Evolutionary conservation across 2,888 invertebrate genomes (phyloP).

Genomic region (Molanna angustata): DNA sequence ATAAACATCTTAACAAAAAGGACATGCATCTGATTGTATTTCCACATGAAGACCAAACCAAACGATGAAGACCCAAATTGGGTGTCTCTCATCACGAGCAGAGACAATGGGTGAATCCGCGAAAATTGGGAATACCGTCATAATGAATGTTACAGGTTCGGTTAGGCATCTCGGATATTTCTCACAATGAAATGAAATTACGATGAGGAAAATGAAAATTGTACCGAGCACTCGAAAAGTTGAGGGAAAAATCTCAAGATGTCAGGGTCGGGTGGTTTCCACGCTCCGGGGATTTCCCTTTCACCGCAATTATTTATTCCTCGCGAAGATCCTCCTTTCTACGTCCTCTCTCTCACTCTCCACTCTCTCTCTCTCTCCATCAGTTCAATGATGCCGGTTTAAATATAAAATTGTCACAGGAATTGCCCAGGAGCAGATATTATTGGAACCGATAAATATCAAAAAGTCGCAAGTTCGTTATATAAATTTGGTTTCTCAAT

Average conservation of each 20-base stretch:
- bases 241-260: slow-evolving; percentile 23
- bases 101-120: no score
- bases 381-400: slow-evolving; percentile 14
- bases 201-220: slow-evolving; percentile 16
- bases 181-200: slow-evolving; percentile 24
- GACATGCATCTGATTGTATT: no score
- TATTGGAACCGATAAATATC: no score
- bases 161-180: slow-evolving; percentile 16
- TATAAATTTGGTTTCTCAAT: no score
- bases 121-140: no score
- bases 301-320: slow-evolving; percentile 29
- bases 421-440: no score
- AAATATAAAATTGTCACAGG: slow-evolving; percentile 25
- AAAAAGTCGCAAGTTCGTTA: no score
- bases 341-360: slow-evolving; percentile 7
- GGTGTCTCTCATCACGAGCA: no score
- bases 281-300: slow-evolving; percentile 22
- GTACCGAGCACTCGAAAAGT: slow-evolving; percentile 22
- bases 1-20: no score
- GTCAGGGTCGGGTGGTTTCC: slow-evolving; percentile 18
- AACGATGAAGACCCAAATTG: no score
- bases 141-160: slow-evolving; percentile 24
- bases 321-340: slow-evolving; percentile 3
- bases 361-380: slow-evolving; percentile 17
- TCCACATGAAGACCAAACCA: no score